Percentiles rank a stretch among this genome's conserved stretches.
phyloP scores from a whole-genome alignment of 2,888 invertebrate genomes.

The Sericinus montela region DNA sequence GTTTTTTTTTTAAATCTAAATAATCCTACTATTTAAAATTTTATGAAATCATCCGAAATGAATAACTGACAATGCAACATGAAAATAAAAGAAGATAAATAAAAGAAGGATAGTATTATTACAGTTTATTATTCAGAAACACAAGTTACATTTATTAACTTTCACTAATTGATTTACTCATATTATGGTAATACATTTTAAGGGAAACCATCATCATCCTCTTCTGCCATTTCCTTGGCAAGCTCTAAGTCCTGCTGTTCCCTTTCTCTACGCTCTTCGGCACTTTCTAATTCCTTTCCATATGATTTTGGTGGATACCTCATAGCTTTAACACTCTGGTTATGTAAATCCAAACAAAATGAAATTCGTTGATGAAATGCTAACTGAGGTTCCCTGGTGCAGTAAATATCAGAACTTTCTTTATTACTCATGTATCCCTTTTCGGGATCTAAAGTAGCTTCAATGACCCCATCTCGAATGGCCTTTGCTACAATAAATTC shows the following conservation, averaged over 20 bases:
- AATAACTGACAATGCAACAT: too few relatives aligned
- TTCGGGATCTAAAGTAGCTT: constrained; percentile 97
- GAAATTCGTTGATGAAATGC: constrained; percentile 98
- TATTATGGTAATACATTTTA: constrained; percentile 33
- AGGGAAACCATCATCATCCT: constrained; percentile 95
- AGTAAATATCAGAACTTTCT: constrained; percentile 97
- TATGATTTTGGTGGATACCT: constrained; percentile 99
- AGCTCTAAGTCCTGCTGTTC: constrained; percentile 99
- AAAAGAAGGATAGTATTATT: too few relatives aligned
- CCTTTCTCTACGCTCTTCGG: constrained; percentile 96
- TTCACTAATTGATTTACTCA: too few relatives aligned
- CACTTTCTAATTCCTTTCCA: constrained; percentile 98
- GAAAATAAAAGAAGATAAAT: too few relatives aligned
- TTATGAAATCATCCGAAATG: too few relatives aligned
- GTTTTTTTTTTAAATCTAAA: too few relatives aligned
- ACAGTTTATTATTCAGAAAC: too few relatives aligned
- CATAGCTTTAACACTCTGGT: constrained; percentile 99
- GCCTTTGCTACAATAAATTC: constrained; percentile 99
- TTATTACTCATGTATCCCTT: constrained; percentile 98
- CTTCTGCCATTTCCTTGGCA: constrained; percentile 99
- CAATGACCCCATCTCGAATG: constrained; percentile 98
- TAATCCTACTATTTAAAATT: too few relatives aligned
- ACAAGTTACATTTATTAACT: too few relatives aligned
- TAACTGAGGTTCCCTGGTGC: constrained; percentile 96
- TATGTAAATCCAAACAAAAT: constrained; percentile 98